Evolutionary conservation across 2,113 vertebrate species (phyloP).

Genomic region (Rhea americana): DNA sequence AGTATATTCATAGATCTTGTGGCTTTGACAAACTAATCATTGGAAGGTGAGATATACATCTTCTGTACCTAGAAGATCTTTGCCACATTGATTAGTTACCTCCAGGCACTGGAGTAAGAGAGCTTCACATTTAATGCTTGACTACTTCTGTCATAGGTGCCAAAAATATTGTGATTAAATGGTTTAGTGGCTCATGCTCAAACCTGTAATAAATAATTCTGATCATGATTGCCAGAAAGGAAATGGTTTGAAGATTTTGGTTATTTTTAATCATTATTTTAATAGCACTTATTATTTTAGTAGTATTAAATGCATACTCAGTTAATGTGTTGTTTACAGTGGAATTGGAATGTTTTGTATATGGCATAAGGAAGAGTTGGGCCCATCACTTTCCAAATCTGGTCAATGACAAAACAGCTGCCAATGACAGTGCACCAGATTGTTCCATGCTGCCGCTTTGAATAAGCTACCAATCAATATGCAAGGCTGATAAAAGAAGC

Average conservation of each 20-base stretch:
- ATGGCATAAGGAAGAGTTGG: background rate
- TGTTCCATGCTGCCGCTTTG: background rate
- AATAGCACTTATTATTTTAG: background rate
- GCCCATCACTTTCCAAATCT: background rate
- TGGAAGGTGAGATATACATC: constrained; percentile 33
- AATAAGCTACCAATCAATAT: background rate
- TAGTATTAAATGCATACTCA: background rate
- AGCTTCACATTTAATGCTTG: constrained; percentile 20
- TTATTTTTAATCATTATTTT: constrained; percentile 8
- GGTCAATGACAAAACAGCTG: background rate
- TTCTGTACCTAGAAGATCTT: constrained; percentile 30
- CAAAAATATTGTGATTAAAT: constrained; percentile 40
- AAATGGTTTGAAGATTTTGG: background rate
- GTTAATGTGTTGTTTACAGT: background rate
- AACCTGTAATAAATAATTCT: constrained; percentile 11
- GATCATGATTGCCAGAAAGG: background rate
- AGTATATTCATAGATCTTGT: constrained; percentile 53
- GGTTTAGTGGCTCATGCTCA: background rate
- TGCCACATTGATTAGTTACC: constrained; percentile 53
- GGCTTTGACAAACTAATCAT: constrained; percentile 60
- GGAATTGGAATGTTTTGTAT: background rate
- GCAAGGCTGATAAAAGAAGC: background rate
- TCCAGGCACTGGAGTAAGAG: background rate
- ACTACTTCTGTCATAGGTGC: constrained; percentile 1
- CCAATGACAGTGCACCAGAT: background rate